Conservation (phyloP, 2,888 invertebrate genomes). For the Nomada hirtipes region DNA sequence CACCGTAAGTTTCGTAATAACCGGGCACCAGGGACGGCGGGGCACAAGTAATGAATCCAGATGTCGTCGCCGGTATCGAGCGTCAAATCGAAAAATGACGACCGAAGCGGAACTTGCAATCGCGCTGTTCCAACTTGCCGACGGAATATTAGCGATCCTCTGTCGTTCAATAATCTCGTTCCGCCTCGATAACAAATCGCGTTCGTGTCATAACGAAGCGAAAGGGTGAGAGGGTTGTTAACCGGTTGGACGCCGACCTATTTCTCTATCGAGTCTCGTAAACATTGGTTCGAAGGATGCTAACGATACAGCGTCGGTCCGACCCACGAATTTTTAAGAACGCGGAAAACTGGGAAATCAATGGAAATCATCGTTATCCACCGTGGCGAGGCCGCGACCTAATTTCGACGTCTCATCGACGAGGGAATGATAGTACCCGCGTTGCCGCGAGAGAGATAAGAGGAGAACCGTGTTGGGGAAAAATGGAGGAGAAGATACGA, state of each 20-base stretch:
- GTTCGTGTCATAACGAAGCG: background rate
- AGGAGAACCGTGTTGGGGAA: conserved; percentile 12
- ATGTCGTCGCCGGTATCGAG: conserved; percentile 71
- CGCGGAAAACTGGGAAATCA: conserved; percentile 3
- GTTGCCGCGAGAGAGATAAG: conserved; percentile 13
- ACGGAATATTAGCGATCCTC: conserved; percentile 2
- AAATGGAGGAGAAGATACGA: conserved; percentile 26
- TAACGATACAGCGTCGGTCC: background rate
- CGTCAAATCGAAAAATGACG: conserved; percentile 75
- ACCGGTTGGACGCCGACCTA: background rate
- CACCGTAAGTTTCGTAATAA: conserved; percentile 76
- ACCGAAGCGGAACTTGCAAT: conserved; percentile 63
- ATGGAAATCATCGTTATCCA: conserved; percentile 56
- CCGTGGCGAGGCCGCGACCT: conserved; percentile 41
- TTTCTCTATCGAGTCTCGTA: conserved; percentile 3
- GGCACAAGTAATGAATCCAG: conserved; percentile 77
- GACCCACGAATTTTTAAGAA: conserved; percentile 1
- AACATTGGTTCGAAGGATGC: background rate
- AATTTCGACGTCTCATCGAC: conserved; percentile 53
- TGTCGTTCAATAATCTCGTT: conserved; percentile 28
- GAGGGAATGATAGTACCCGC: conserved; percentile 60
- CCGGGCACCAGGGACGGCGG: conserved; percentile 53
- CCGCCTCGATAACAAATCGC: conserved; percentile 15
- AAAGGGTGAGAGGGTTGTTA: background rate
- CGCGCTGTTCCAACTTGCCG: background rate